Conservation (phyloP, 2,888 invertebrate species). For the Prostheceraeus crozeri region DNA sequence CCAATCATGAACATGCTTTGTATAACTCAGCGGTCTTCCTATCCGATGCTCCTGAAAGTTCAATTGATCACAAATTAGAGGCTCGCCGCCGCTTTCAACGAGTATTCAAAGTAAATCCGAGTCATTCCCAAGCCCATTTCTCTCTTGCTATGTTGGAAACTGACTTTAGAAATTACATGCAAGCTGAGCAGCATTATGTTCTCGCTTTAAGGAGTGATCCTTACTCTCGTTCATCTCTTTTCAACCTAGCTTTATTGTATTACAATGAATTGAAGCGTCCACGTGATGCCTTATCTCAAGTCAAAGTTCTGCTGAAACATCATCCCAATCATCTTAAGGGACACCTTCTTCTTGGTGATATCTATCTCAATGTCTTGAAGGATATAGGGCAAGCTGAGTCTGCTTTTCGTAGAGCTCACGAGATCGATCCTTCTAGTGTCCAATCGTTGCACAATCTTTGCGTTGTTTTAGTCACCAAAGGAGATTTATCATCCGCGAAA, state of each 20-base stretch:
- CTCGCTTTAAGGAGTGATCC: constrained; percentile 9
- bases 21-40: no score
- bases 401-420: constrained; percentile 72
- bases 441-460: constrained; percentile 91
- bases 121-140: constrained; percentile 29
- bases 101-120: no score
- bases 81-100: no score
- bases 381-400: constrained; percentile 63
- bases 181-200: constrained; percentile 31
- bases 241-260: constrained; percentile 76
- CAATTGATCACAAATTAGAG: constrained; percentile 20
- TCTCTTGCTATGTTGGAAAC: constrained; percentile 36
- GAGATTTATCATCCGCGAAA: constrained; percentile 74
- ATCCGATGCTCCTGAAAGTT: no score
- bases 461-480: constrained; percentile 86
- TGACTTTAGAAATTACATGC: constrained; percentile 26
- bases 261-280: constrained; percentile 79
- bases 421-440: constrained; percentile 78
- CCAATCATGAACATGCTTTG: no score
- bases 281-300: constrained; percentile 79
- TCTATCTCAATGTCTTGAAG: constrained; percentile 88
- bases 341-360: constrained; percentile 81
- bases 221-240: constrained; percentile 74
- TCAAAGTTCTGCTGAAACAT: constrained; percentile 78
- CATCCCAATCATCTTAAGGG: constrained; percentile 91